Conservation (phyloP, 1,140 invertebrate genomes). For the Magallana ariakensis region DNA sequence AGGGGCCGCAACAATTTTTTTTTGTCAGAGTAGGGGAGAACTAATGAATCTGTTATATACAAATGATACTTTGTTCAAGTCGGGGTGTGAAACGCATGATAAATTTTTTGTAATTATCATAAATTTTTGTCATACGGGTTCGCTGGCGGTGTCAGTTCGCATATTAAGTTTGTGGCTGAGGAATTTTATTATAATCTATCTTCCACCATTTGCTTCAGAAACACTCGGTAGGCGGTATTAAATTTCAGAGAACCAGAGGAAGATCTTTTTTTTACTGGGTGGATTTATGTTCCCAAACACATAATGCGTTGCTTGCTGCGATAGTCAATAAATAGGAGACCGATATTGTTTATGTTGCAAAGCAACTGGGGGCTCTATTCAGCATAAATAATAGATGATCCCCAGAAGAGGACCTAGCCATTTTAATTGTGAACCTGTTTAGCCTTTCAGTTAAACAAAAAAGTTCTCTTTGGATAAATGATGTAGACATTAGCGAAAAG, state of each 20-base stretch:
- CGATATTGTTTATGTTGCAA: not conserved
- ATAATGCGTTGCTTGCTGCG: not conserved
- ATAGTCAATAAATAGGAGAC: not conserved
- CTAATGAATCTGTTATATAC: not conserved
- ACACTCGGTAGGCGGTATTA: not conserved
- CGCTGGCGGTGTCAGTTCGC: not conserved
- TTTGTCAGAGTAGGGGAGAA: not conserved
- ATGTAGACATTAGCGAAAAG: not conserved
- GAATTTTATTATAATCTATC: constrained; percentile 1
- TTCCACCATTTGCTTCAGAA: not conserved
- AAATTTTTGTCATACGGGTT: not conserved
- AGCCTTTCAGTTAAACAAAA: not conserved
- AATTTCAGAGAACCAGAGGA: not conserved
- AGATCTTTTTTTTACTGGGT: not conserved
- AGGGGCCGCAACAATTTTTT: not conserved
- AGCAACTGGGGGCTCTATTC: no score
- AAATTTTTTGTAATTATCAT: not conserved
- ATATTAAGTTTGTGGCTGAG: not conserved
- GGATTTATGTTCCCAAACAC: not conserved
- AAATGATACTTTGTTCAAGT: not conserved
- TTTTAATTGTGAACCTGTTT: not conserved
- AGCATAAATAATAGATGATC: not conserved
- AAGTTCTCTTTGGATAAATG: not conserved
- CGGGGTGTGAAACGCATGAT: not conserved
- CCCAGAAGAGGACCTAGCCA: not conserved